Evolutionary conservation across 1,140 invertebrate genomes (phyloP).

Genomic region (Drosophila pectinifera): DNA sequence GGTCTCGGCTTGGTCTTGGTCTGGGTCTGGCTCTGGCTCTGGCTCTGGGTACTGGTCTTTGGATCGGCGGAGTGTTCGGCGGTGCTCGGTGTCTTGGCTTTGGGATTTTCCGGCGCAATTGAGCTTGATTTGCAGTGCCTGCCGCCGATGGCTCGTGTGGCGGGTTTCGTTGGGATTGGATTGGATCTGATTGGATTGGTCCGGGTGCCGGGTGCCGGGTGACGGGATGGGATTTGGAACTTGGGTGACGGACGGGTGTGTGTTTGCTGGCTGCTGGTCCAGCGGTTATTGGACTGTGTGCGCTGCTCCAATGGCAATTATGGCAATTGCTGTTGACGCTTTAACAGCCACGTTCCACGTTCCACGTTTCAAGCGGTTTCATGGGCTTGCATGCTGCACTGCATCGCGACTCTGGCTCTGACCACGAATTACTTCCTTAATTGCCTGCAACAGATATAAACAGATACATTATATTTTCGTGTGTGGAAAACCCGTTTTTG

Average conservation of each 20-base stretch:
- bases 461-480: slow-evolving; percentile 38
- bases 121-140: slow-evolving; percentile 69
- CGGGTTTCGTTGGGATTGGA: slow-evolving; percentile 55
- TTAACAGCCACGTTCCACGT: slow-evolving; percentile 69
- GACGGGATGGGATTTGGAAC: slow-evolving; percentile 14
- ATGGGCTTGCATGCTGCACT: slow-evolving; percentile 75
- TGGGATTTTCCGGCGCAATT: slow-evolving; percentile 76
- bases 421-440: slow-evolving; percentile 81
- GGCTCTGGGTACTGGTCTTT: slow-evolving; percentile 7
- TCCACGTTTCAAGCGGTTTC: slow-evolving; percentile 67
- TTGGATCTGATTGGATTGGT: slow-evolving; percentile 28
- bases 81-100: slow-evolving; percentile 17
- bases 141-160: slow-evolving; percentile 81
- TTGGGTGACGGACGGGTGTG: slow-evolving; percentile 20
- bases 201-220: slow-evolving; percentile 31
- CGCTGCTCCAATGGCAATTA: slow-evolving; percentile 78
- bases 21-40: background rate
- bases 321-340: slow-evolving; percentile 82
- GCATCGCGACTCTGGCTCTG: slow-evolving; percentile 48
- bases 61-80: slow-evolving; percentile 34
- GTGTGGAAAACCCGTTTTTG: slow-evolving; percentile 43
- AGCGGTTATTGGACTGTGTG: slow-evolving; percentile 75
- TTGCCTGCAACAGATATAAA: slow-evolving; percentile 73
- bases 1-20: slow-evolving; percentile 21
- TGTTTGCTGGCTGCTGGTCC: slow-evolving; percentile 26